Evolutionary conservation across 2,113 vertebrate species (phyloP).

Genomic region (Halcyon malimbica): DNA sequence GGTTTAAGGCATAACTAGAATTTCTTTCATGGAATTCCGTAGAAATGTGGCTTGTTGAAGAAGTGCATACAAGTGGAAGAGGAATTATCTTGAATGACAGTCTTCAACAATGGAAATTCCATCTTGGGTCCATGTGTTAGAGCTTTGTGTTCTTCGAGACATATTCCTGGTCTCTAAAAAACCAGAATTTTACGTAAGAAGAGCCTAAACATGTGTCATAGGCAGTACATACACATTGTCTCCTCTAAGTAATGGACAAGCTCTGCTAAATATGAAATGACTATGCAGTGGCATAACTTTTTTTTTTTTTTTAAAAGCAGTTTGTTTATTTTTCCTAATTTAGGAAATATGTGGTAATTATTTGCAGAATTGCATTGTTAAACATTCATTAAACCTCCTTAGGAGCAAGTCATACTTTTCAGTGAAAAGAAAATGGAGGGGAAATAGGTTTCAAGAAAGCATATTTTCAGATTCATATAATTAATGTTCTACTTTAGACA

Average conservation of each 20-base stretch:
- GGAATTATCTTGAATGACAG: not conserved
- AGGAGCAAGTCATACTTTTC: not conserved
- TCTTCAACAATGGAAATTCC: not conserved
- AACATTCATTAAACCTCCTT: not conserved
- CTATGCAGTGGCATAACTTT: not conserved
- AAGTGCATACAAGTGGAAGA: not conserved
- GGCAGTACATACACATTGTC: not conserved
- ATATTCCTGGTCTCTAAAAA: not conserved
- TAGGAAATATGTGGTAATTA: not conserved
- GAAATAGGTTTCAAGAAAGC: not conserved
- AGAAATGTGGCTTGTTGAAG: not conserved
- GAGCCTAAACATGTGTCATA: not conserved
- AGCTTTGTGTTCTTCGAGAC: not conserved
- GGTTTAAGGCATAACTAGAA: not conserved
- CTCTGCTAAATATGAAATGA: not conserved
- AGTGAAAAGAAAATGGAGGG: not conserved
- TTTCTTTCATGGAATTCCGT: not conserved
- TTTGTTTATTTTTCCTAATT: not conserved
- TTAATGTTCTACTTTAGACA: not conserved
- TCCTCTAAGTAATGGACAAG: not conserved
- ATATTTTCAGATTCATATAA: not conserved
- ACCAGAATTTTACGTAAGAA: not conserved
- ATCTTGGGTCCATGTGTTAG: not conserved
- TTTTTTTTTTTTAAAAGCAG: not conserved
- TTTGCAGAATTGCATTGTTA: not conserved